Base-by-base conservation (phyloP, 2,888 invertebrate species). In the Tryphoninae sp. region DNA sequence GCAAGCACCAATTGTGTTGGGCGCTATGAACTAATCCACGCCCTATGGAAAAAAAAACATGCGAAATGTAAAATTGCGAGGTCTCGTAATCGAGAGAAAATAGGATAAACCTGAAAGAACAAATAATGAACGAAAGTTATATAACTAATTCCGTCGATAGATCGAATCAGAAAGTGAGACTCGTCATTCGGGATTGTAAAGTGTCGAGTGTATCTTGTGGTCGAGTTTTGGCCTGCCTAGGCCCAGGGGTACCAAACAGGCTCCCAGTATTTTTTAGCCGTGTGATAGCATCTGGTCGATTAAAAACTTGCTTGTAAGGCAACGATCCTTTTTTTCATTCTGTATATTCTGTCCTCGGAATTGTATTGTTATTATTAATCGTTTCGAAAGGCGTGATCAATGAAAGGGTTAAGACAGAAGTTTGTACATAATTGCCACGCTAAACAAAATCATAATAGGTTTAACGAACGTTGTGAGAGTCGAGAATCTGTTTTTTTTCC, bases 61-160 rank as follows among this genome's bases (percentile, higher is more conserved):
- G 33, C 33, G 33, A 33, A 68, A 55, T 16, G 19, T 26, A 55
- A 33, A 65, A 64, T 53, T 26, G 42, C 40, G 40, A 67, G 45
- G 65, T 67, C 67, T 81, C 81, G 75, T 71, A 67, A 65, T 33
- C 62, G 4, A 19, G 55, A 16, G 22, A 55, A 19, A 55, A n/a
- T 19, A n/a, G 55, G 19, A 19, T 2, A 4, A 55, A 55, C 7
- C 9, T 19, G 2, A 55, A 55, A 45, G 59, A 53, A 11, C 22
- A 72, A 78, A 58, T 55, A 62, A 1, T 69, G 62, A 65, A 80
- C 64, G 65, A 40, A 61, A 68, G 73, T 11, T 64, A 68, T 77
- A 68, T 73, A 61, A 77, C 58, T 65, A 75, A 81, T 65, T 81
- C 69, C 71, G 74, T 65, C 71, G 74, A 51, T 69, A 81, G 51